Base-by-base conservation (phyloP, 2,113 vertebrate genomes). In the Tringa solitaria region DNA sequence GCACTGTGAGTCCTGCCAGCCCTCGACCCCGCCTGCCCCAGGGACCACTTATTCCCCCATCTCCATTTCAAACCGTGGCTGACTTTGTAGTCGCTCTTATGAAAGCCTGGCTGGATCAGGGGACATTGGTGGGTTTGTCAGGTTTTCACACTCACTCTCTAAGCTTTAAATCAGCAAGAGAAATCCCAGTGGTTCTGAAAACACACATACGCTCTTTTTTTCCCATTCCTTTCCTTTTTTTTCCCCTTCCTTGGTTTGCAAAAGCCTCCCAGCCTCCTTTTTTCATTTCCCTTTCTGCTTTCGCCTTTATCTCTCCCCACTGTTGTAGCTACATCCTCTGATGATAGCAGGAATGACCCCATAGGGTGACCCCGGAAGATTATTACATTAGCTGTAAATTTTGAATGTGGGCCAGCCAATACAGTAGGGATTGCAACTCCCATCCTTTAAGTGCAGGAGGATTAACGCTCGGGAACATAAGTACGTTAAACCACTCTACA, bases 391-490 rank as follows among this genome's bases (percentile, higher is more conserved):
- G 80, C 79, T 94, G 85, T 69, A 96, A 95, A 94, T 92, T n/a
- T 93, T 97, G 89, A 90, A 73, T 64, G 37, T 0, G 9, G 51
- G 89, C 95, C 97, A 98, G 85, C 67, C 88, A 90, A 37, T 89
- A 67, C 92, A 95, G 89, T 21, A 5, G 86, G 89, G 91, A 96
- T 89, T 95, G 81, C 87, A 82, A 6, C 79, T 84, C 92, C 95
- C 95, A 95, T 95, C 96, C 93, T 97, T 90, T 95, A 90, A 83
- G 82, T 79, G 95, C 97, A 92, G 94, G 43, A 74, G 93, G 92
- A 95, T 97, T 97, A 97, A 73, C 87, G 64, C 93, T 95, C 6
- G 0, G 83, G 59, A 94, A 46, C 87, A 1, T 68, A 87, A 93
- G 83, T 68, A 84, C 26, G 5, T 86, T 91, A 95, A 95, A 96